Percentiles rank a stretch among this genome's conserved stretches.
These are phyloP conservation scores for Gorsachius goisagi DNA, from an alignment of 2,113 vertebrate genomes.

Conservation along the genomic window DNA sequence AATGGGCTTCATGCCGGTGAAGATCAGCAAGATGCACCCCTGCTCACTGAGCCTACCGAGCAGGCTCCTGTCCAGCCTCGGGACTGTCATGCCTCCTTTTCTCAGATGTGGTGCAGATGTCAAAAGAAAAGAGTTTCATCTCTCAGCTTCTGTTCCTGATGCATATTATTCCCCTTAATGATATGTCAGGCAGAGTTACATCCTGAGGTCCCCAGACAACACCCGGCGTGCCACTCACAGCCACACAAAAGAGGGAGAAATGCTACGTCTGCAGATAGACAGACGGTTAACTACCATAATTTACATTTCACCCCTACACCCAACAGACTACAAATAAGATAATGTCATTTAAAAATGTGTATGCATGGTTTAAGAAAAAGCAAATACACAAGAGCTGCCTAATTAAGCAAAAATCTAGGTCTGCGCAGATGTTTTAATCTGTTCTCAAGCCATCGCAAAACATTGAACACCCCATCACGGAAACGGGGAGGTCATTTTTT, in stretches of 20 bases:
- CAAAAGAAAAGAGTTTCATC: background rate
- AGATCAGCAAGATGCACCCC: accelerated
- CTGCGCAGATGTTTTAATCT: constrained; percentile 1
- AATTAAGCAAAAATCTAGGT: background rate
- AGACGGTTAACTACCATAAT: background rate
- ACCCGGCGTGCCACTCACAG: background rate
- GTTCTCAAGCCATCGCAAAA: background rate
- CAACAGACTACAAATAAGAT: background rate
- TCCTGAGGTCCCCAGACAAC: background rate
- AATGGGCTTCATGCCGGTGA: background rate
- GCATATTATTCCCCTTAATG: background rate
- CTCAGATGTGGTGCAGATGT: background rate
- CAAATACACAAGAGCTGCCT: constrained; percentile 17
- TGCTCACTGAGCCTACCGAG: accelerated
- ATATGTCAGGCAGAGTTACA: background rate
- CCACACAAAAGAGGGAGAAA: background rate
- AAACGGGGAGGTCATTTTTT: background rate
- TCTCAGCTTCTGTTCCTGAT: background rate
- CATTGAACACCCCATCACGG: background rate
- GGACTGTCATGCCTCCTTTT: background rate
- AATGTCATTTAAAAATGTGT: background rate
- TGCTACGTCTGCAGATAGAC: background rate
- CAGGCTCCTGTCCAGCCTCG: background rate
- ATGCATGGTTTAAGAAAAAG: constrained; percentile 42
- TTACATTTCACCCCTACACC: background rate